Base-by-base conservation (phyloP, 2,888 invertebrate species). In the Meteorus cinctellus region DNA sequence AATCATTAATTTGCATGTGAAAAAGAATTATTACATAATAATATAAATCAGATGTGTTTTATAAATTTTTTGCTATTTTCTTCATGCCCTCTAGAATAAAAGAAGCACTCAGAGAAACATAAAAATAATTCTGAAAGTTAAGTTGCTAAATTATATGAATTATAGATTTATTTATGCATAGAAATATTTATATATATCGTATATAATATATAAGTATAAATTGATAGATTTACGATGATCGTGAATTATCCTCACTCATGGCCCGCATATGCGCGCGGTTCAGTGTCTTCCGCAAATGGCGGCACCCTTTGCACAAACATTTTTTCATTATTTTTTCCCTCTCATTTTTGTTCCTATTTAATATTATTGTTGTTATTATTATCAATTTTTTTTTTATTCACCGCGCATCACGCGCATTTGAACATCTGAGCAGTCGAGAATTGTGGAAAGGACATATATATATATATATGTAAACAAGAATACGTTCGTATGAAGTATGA, bases 21-120 rank as follows among this genome's bases (percentile, higher is more conserved):
- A 4, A 10, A 45, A 55, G 12, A 55, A 19, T 55, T 55, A 55
- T 79, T 77, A 77, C 69, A 79, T 82, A 78, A 74, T 82, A 83
- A 80, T 77, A 71, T 16, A 16, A 16, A 60, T 48, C 34, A 69
- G 31, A 74, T 41, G 2, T 41, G 2, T 6, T 41, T 63, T 48
- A n/a, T 2, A 10, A 12, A 27, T 45, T 12, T 14, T 19, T 36
- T 19, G 5, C 10, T 72, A 55, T 55, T 19, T 19, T 55, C 8
- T 34, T 1, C 24, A 24, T 24, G 24, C 24, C 24, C 24, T 24
- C 24, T 24, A 24, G 1, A 24, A 24, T 24, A 24, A 24, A 24
- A 24, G 24, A 24, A 24, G 1, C 24, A 24, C 24, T 24, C 24
- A 24, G 24, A 24, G 24, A 24, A 24, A 24, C 16, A n/a, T 16